These are phyloP conservation scores for Lophius piscatorius DNA, from an alignment of 2,113 vertebrate genomes.

Conservation along the genomic window DNA sequence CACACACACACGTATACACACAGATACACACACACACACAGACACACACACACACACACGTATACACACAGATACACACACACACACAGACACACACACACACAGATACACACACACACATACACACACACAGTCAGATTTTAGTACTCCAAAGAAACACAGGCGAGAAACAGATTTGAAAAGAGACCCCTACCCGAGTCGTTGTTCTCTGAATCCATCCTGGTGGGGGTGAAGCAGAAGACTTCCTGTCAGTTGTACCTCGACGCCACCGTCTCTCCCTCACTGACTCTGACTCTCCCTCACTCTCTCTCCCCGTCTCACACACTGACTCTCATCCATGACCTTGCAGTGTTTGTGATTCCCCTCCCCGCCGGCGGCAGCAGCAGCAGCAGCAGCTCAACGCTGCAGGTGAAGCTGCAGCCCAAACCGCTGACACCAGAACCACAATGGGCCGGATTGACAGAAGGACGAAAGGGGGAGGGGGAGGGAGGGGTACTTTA, in stretches of 20 bases:
- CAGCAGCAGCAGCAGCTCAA: constrained; percentile 43
- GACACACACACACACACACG: not conserved
- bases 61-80: not conserved
- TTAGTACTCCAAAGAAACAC: constrained; percentile 22
- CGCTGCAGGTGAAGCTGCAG: constrained; percentile 49
- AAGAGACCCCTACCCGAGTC: constrained; percentile 60
- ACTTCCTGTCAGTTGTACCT: constrained; percentile 60
- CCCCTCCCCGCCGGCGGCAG: constrained; percentile 40
- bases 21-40: not conserved
- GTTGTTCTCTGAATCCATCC: constrained; percentile 71
- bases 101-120: not conserved
- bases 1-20: not conserved
- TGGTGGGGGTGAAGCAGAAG: constrained; percentile 17
- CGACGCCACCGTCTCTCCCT: constrained; percentile 9
- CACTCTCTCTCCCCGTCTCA: not conserved
- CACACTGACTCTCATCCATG: constrained; percentile 52
- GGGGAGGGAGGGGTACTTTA: not conserved
- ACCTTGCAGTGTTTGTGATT: constrained; percentile 67
- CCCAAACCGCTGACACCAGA: not conserved
- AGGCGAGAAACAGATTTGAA: constrained; percentile 15
- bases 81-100: not conserved
- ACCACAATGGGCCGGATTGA: not conserved
- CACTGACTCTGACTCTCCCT: constrained; percentile 7
- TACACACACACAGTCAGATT: not conserved
- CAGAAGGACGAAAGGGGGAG: not conserved